Percentiles rank a stretch among this genome's conserved stretches.
phyloP scores from a whole-genome alignment of 2,113 vertebrate species.

The Protobothrops mucrosquamatus region DNA sequence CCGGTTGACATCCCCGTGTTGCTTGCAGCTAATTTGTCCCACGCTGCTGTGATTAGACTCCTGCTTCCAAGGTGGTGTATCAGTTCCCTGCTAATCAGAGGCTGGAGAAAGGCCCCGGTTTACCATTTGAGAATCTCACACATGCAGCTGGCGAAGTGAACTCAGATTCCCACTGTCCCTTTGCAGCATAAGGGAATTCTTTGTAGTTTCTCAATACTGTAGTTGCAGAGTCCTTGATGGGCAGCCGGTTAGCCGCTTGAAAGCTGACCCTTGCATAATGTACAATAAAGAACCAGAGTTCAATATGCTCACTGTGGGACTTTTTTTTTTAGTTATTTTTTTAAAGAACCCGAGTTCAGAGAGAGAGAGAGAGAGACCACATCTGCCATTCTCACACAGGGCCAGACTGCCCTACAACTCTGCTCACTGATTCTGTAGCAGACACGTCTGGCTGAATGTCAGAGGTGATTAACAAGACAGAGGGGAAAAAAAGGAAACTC shows the following conservation, averaged over 20 bases:
- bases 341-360: slow-evolving; percentile 31
- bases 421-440: slow-evolving; percentile 32
- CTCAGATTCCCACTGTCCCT: background rate
- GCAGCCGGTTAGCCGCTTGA: background rate
- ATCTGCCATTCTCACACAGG: slow-evolving; percentile 25
- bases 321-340: background rate
- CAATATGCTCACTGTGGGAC: background rate
- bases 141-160: background rate
- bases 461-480: slow-evolving; percentile 37
- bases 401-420: slow-evolving; percentile 42
- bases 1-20: background rate
- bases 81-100: slow-evolving; percentile 5
- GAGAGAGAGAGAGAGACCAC: slow-evolving; percentile 11
- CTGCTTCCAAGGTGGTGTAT: accelerated
- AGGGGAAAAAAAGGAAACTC: slow-evolving; percentile 15
- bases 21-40: background rate
- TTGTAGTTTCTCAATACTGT: background rate
- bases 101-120: background rate
- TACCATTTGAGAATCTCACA: background rate
- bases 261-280: slow-evolving; percentile 1
- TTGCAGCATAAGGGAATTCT: slow-evolving; percentile 6
- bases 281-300: slow-evolving; percentile 19
- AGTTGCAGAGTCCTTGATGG: background rate
- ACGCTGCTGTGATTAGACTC: background rate
- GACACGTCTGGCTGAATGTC: slow-evolving; percentile 39